Percentiles rank a stretch among this genome's conserved stretches.
These are phyloP conservation scores for Lycocorax pyrrhopterus DNA, from an alignment of 2,113 vertebrate genomes.

Conservation along the genomic window DNA sequence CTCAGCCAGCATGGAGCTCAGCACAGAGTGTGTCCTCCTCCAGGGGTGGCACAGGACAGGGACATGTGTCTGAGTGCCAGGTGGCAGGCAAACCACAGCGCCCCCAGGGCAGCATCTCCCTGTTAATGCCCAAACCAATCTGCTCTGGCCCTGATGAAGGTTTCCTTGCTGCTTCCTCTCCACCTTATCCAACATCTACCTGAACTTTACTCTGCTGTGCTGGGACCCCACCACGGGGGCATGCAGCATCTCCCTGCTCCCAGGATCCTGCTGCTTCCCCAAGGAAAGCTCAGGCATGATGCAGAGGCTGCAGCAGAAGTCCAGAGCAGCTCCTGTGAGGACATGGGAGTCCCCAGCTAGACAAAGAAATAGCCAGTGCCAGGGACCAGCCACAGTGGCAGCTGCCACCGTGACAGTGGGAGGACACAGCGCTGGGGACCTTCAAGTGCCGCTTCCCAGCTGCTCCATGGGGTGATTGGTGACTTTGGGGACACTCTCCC, in stretches of 20 bases:
- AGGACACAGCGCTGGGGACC: not conserved
- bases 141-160: not conserved
- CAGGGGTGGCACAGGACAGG: not conserved
- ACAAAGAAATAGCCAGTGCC: not conserved
- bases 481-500: not conserved
- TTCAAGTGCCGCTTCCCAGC: not conserved
- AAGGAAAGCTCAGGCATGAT: not conserved
- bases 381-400: not conserved
- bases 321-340: not conserved
- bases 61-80: not conserved
- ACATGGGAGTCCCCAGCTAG: not conserved
- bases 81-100: not conserved
- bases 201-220: not conserved
- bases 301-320: not conserved
- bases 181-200: not conserved
- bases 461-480: fast-evolving
- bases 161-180: not conserved
- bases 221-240: fast-evolving
- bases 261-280: not conserved
- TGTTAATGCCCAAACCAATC: not conserved
- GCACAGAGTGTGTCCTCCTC: not conserved
- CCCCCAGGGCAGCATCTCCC: not conserved
- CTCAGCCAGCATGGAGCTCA: not conserved
- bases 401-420: fast-evolving
- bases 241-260: not conserved